Conservation (phyloP, 1,140 invertebrate species). For the Antheraea mylitta region DNA sequence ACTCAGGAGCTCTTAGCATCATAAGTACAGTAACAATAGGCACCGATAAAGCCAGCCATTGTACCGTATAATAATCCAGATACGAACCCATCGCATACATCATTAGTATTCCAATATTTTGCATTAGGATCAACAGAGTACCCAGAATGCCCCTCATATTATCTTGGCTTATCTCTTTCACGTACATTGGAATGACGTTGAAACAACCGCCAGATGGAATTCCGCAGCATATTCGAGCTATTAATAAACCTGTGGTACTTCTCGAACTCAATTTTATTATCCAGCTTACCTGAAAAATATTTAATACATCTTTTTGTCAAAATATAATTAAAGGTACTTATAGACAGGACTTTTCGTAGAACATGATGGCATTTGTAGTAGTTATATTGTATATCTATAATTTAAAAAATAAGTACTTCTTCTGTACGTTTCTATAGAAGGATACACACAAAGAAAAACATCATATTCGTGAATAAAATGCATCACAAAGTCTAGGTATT, state of each 20-base stretch:
- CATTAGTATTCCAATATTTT: conserved; percentile 29
- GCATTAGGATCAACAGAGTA: conserved; percentile 18
- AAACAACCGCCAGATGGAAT: conserved; percentile 26
- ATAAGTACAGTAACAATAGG: conserved; percentile 21
- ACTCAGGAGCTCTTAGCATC: conserved; percentile 36
- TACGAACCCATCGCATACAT: conserved; percentile 78
- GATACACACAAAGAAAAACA: too few species aligned
- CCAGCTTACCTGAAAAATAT: conserved; percentile 29
- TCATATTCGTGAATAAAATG: too few species aligned
- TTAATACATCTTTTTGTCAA: too few species aligned
- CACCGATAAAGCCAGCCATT: conserved; percentile 22
- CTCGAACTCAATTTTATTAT: conserved; percentile 22
- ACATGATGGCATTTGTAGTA: too few species aligned
- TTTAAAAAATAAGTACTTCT: too few species aligned
- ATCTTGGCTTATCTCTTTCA: conserved; percentile 32
- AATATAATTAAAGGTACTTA: too few species aligned
- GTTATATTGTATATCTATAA: too few species aligned
- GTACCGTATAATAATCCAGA: conserved; percentile 54
- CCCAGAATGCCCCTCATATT: conserved; percentile 21
- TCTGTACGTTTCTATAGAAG: too few species aligned
- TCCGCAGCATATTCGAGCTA: conserved; percentile 25
- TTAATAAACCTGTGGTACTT: conserved; percentile 16
- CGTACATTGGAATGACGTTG: conserved; percentile 25
- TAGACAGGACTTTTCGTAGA: too few species aligned
- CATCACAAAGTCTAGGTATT: too few species aligned